A percentile compares a stretch with the other conserved stretches of the same genome.
These are phyloP conservation scores for Panurus biarmicus DNA, from an alignment of 2,113 vertebrate species.

Conservation along the genomic window DNA sequence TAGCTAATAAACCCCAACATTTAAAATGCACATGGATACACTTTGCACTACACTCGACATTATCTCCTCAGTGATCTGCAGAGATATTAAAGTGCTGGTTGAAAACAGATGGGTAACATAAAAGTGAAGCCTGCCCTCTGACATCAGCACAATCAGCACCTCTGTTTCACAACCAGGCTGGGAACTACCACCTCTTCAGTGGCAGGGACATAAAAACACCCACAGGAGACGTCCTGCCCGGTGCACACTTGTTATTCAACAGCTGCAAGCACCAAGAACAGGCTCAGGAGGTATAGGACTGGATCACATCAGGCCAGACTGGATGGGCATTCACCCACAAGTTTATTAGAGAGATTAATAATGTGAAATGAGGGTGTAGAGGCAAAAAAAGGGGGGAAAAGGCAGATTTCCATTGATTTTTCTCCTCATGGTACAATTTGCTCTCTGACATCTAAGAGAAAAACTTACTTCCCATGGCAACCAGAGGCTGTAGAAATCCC, in stretches of 20 bases:
- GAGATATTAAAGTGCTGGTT: neutral
- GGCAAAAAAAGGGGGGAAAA: neutral
- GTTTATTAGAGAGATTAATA: neutral
- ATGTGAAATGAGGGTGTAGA: neutral
- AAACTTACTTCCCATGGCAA: neutral
- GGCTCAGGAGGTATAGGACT: neutral
- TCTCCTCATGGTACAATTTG: neutral
- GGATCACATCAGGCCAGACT: neutral
- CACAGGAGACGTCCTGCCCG: accelerated
- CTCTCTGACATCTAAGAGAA: neutral
- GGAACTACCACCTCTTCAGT: neutral
- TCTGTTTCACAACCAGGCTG: neutral
- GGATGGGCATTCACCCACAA: neutral
- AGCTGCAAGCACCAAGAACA: neutral
- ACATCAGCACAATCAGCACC: neutral
- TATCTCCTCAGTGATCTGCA: neutral
- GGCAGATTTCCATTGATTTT: neutral
- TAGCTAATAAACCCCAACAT: neutral
- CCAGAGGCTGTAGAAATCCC: neutral
- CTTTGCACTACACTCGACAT: neutral
- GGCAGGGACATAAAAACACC: neutral
- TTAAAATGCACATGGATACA: neutral
- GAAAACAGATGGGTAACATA: neutral
- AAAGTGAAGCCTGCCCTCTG: neutral
- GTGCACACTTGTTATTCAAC: neutral